These are phyloP conservation scores for Ylistrum balloti DNA, from an alignment of 1,140 invertebrate species.

Conservation along the genomic window DNA sequence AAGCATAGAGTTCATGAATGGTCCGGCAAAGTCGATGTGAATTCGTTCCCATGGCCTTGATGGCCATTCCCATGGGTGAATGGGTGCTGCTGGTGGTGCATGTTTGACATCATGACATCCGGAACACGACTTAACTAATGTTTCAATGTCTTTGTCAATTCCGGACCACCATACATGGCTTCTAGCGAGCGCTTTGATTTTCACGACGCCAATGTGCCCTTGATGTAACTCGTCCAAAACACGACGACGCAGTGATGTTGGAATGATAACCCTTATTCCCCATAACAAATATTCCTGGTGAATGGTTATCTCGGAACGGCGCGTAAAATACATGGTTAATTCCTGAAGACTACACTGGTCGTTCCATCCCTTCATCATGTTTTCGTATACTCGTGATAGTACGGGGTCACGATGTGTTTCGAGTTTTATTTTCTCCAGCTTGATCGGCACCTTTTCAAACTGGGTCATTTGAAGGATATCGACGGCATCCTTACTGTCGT, in stretches of 20 bases:
- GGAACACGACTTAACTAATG: slow-evolving; percentile 63
- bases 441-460: slow-evolving; percentile 50
- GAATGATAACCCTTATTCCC: slow-evolving; percentile 69
- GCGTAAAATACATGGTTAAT: slow-evolving; percentile 56
- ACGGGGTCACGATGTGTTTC: slow-evolving; percentile 36
- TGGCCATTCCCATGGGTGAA: slow-evolving; percentile 67
- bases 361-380: slow-evolving; percentile 21
- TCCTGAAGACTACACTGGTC: neutral
- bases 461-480: slow-evolving; percentile 36
- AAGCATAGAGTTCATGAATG: slow-evolving; percentile 64
- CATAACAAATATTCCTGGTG: slow-evolving; percentile 64
- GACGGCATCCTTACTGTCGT: neutral
- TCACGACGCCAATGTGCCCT: slow-evolving; percentile 81
- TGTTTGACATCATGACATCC: slow-evolving; percentile 66
- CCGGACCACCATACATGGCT: slow-evolving; percentile 82
- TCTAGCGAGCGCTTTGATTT: slow-evolving; percentile 81
- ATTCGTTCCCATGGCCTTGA: slow-evolving; percentile 58
- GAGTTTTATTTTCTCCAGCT: neutral
- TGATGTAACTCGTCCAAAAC: slow-evolving; percentile 79
- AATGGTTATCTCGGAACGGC: slow-evolving; percentile 58
- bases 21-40: slow-evolving; percentile 68
- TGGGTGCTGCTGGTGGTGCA: no score
- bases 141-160: slow-evolving; percentile 81
- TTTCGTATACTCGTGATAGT: slow-evolving; percentile 4
- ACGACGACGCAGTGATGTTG: slow-evolving; percentile 50